Base-by-base conservation (phyloP, 37 sponge, comb jelly and placozoan genomes). In the Spongilla lacustris region DNA sequence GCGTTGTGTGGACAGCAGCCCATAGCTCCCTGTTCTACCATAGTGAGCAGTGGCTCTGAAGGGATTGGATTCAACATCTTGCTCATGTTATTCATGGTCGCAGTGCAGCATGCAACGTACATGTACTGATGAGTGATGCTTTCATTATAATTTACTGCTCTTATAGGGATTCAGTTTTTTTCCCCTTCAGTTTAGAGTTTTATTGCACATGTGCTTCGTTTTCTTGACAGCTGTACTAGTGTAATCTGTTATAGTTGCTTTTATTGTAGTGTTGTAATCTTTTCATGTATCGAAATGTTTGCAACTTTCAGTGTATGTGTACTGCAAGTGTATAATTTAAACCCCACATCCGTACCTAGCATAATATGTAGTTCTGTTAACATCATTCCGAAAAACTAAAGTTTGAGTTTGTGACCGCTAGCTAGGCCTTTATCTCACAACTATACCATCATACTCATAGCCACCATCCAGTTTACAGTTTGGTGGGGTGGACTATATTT, bases 101-200 rank as follows among this genome's bases (percentile, higher is more conserved):
- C 41, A 41, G 41, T 41, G 41, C 41, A 41, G 41, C 41, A 41
- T 41, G 41, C 41, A 41, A 41, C 6, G 6, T 41, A 41, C n/a
- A n/a, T n/a, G n/a, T n/a, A n/a, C n/a, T n/a, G n/a, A n/a, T n/a
- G n/a, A n/a, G n/a, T 66, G 21, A 22, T 21, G 70, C 27, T 25
- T 69, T 27, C 70, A 28, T 27, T 10, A 28, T 8, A 66, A 9
- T 8, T 69, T 9, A 10, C 4, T 69, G 8, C 8, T 10, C 8
- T 17, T 72, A n/a, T n/a, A 32, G 73, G 73, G 73, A 33, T 72
- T 32, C 73, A 72, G 31, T 72, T 58, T 58, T 58, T 17, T 72
- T 72, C 17, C 17, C 14, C 17, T n/a, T n/a, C n/a, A n/a, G n/a
- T 29, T 69, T 28, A 28, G 8, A 69, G 25, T 72, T 72, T 9